These are phyloP conservation scores for Drosophila testacea DNA, from an alignment of 2,888 invertebrate genomes.

Conservation along the genomic window DNA sequence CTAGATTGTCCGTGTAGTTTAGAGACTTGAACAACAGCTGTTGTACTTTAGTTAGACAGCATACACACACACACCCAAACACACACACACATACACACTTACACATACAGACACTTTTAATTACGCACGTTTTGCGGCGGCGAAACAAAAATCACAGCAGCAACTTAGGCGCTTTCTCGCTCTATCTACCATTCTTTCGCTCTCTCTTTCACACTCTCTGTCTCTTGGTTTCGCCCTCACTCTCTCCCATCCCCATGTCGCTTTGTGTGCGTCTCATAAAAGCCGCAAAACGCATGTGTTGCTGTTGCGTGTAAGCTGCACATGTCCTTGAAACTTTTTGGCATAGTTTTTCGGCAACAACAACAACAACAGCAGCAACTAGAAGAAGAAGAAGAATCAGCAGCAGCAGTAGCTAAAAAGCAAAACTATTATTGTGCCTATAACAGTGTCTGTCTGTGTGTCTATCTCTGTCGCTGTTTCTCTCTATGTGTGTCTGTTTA, in stretches of 20 bases:
- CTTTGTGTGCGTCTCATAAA: constrained; percentile 45
- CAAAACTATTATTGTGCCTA: constrained; percentile 60
- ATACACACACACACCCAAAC: constrained; percentile 22
- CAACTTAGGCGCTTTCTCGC: constrained; percentile 32
- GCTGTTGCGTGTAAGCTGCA: constrained; percentile 61
- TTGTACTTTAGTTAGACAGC: constrained; percentile 5
- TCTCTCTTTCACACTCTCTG: not conserved
- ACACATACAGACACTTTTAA: constrained; percentile 63
- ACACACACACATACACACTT: constrained; percentile 17
- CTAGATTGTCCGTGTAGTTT: constrained; percentile 40
- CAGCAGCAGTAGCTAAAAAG: constrained; percentile 23
- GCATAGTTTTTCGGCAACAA: constrained; percentile 83
- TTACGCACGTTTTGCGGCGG: constrained; percentile 79
- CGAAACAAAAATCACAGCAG: constrained; percentile 67
- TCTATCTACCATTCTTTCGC: not conserved
- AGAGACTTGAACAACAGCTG: constrained; percentile 53
- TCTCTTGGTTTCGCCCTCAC: not conserved
- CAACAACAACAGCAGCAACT: constrained; percentile 21
- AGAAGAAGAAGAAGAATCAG: constrained; percentile 28
- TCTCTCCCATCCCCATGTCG: no score
- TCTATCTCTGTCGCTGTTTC: not conserved
- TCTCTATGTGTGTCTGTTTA: not conserved
- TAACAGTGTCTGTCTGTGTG: constrained; percentile 37
- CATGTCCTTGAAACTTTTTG: constrained; percentile 85
- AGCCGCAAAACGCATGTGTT: constrained; percentile 62